Evolutionary conservation across 2,797 vertebrate genomes (phyloP), one percentile per base, ranked within the genome.

Genomic region (Bufotes viridis): DNA sequence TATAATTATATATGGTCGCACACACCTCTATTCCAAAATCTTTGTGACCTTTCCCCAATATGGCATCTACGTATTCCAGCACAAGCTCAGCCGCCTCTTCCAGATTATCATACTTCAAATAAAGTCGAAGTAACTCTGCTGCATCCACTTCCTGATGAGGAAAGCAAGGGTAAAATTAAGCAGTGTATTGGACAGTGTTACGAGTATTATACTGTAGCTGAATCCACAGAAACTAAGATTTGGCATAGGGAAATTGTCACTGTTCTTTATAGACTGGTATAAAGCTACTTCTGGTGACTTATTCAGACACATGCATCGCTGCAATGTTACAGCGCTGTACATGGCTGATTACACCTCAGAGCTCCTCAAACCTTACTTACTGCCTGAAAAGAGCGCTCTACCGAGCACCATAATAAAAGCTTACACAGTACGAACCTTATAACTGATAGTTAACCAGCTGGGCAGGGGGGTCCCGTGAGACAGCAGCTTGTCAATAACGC

Each of bases 401-500:
- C 55, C 14, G 3, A 57, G 13, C 55, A 3, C 12, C 58, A 5
- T 60, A 60, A 42, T 42, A 42, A 42, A 42, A 42, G 34, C 18
- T 65, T 24, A 5, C 15, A 49, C 9, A n/a, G 63, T n/a, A 60
- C 70, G 29, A 87, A 98, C 98, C 97, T 99, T 99, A 91, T 97
- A 99, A 24, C 95, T 96, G 88, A 96, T 97, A 69, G 97, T 92
- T 87, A 99, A 95, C 97, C 98, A 99, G 90, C 96, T 97, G 72
- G 98, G 98, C 82, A 97, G 94, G 1, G 98, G 97, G 0, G 97
- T 93, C 0, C 97, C 97, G 0, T 99, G 97, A 0, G 96, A 96
- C 91, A 99, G 91, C 86, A 99, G 95, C 93, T 97, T 98, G 91
- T 95, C 96, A 93, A 99, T 97, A 87, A 99, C 97, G 0, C 96